Percentiles rank a stretch among this genome's conserved stretches.
These are phyloP conservation scores for Euwallacea similis DNA, from an alignment of 1,140 invertebrate species.

Conservation along the genomic window DNA sequence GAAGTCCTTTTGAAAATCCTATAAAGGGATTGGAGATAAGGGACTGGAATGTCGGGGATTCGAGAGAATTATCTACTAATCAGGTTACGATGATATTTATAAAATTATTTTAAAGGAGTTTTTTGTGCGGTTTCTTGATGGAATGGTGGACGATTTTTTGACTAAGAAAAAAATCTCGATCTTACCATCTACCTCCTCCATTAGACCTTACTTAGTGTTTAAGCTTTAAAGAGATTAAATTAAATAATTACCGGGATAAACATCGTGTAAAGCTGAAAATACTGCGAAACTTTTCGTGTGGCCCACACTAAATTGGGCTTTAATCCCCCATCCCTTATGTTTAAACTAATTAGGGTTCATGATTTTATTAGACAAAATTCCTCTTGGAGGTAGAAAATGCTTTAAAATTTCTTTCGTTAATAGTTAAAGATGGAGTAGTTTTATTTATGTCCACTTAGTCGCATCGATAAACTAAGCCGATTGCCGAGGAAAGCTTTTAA, in stretches of 20 bases:
- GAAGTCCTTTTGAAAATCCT: constrained; percentile 34
- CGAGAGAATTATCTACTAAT: too few species aligned
- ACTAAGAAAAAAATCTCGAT: too few species aligned
- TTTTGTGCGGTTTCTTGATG: too few species aligned
- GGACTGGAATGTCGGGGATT: neutral
- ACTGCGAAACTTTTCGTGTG: constrained; percentile 10
- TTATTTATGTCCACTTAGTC: neutral
- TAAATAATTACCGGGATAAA: constrained; percentile 12
- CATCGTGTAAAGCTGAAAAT: constrained; percentile 13
- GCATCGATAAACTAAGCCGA: constrained; percentile 37
- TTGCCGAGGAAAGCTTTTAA: constrained; percentile 41
- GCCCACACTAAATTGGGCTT: constrained; percentile 13
- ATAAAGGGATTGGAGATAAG: neutral
- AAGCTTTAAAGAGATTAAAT: constrained; percentile 2
- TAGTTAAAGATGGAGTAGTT: neutral
- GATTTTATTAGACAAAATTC: constrained; percentile 1
- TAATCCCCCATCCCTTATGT: constrained; percentile 4
- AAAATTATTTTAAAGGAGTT: too few species aligned
- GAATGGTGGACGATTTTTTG: too few species aligned
- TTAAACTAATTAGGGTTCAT: constrained; percentile 5
- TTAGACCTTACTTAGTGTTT: neutral
- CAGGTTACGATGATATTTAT: too few species aligned
- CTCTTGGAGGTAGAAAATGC: neutral
- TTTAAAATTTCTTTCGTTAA: neutral
- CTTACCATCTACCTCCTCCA: too few species aligned